Evolutionary conservation across 2,888 invertebrate species (phyloP).

Genomic region (Agelastica alni): DNA sequence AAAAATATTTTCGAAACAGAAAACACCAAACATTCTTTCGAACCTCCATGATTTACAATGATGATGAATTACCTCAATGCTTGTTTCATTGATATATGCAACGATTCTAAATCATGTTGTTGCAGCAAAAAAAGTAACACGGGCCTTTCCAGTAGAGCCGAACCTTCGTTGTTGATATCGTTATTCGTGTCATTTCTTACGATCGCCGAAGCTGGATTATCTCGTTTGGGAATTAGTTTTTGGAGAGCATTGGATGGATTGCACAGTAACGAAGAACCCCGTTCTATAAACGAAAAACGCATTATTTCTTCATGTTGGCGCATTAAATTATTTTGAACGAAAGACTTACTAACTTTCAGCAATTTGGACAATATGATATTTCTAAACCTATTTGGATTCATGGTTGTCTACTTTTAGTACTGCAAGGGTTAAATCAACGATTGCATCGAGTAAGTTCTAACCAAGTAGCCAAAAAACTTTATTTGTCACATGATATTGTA

Average conservation of each 20-base stretch:
- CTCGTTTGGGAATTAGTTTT: conserved; percentile 72
- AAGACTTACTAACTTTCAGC: too few species aligned
- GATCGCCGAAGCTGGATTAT: conserved; percentile 60
- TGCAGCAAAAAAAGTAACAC: conserved; percentile 86
- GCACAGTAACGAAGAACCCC: conserved; percentile 79
- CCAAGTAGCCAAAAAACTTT: too few species aligned
- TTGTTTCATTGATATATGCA: conserved; percentile 86
- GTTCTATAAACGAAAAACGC: conserved; percentile 58
- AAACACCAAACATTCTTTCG: too few species aligned
- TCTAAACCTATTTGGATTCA: too few species aligned
- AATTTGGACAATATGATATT: too few species aligned
- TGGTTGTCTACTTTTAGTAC: too few species aligned
- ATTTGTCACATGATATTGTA: too few species aligned
- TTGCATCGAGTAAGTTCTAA: too few species aligned
- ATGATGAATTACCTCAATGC: conserved; percentile 65
- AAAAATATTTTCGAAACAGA: too few species aligned
- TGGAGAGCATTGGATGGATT: conserved; percentile 88
- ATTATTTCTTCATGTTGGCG: too few species aligned
- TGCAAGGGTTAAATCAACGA: too few species aligned
- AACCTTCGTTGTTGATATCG: conserved; percentile 56
- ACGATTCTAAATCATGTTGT: conserved; percentile 81
- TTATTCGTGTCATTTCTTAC: conserved; percentile 47
- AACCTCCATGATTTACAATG: not conserved
- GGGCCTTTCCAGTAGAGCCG: conserved; percentile 74
- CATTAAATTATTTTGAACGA: too few species aligned